These are phyloP conservation scores for Hycleus cichorii DNA, from an alignment of 1,140 invertebrate species.

Conservation along the genomic window DNA sequence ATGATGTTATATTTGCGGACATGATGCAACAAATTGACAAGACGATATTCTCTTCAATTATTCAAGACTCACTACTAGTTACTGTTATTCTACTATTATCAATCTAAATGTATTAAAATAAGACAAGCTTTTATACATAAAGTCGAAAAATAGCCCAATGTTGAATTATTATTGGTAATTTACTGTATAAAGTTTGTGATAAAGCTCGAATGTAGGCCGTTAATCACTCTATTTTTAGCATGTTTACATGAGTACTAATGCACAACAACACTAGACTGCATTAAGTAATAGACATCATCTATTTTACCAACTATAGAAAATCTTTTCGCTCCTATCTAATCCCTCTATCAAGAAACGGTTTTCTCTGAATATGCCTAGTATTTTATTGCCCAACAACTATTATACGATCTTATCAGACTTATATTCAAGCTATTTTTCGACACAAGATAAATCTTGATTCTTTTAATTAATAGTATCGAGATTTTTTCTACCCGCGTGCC, in stretches of 20 bases:
- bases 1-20: conserved; percentile 27
- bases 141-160: too few relatives aligned
- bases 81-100: not conserved
- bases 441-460: conserved; percentile 29
- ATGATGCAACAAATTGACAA: conserved; percentile 30
- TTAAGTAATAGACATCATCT: conserved; percentile 29
- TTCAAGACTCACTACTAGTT: conserved; percentile 12
- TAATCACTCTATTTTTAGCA: conserved; percentile 23
- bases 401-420: conserved; percentile 28
- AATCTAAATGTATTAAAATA: too few relatives aligned
- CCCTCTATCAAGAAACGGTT: conserved; percentile 22
- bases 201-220: conserved; percentile 1
- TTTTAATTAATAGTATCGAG: conserved; percentile 31
- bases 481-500: too few relatives aligned
- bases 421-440: conserved; percentile 31
- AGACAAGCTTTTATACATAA: too few relatives aligned
- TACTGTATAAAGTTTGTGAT: too few relatives aligned
- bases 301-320: conserved; percentile 28
- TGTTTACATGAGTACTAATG: conserved; percentile 20
- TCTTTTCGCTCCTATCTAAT: conserved; percentile 21
- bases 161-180: too few relatives aligned
- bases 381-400: conserved; percentile 25
- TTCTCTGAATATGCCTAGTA: conserved; percentile 32
- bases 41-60: conserved; percentile 26
- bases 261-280: conserved; percentile 5